Evolutionary conservation across 2,888 invertebrate genomes (phyloP), one percentile per base, ranked within the genome.

Genomic region (Tryphoninae sp.): DNA sequence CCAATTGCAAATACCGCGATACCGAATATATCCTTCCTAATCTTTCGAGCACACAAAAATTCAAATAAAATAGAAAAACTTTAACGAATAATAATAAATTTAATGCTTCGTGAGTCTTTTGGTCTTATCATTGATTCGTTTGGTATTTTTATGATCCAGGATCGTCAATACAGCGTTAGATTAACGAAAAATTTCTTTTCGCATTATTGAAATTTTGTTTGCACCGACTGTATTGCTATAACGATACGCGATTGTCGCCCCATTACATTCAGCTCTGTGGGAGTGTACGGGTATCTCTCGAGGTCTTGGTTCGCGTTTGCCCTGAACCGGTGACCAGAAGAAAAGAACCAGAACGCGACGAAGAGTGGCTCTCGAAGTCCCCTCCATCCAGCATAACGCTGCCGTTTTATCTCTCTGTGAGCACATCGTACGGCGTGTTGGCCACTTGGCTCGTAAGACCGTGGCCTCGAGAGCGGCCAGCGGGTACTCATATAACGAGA

Each of bases 181-280:
- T 33, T 4, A 33, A 65, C 26, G 19, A 51, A 13, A 23, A 72
- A 49, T 33, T 9, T 16, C 4, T 23, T 26, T 67, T 65, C 13
- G 4, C 6, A 55, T 49, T 61, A 11, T 16, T 33, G 6, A 19
- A 65, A 72, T 85, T 87, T 88, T 86, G 86, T 74, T 33, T 33
- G 33, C 58, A 16, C 16, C 79, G 88, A 88, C 87, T 88, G 88
- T 89, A 23, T 59, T 89, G 87, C 86, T 87, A 85, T 89, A 90
- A 90, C 90, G 90, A 90, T 90, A 89, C 88, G 89, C 89, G 89
- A 90, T 90, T 90, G 90, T 90, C 89, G 89, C 87, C 88, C 89
- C 88, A 90, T 90, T 90, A 90, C 89, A 90, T 88, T 89, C 89
- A 87, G 88, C 88, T 88, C 87, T 79, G 58, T 22, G 85, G 87